Evolutionary conservation across 2,797 vertebrate species (phyloP).

Genomic region (Coracias cyanogaster): DNA sequence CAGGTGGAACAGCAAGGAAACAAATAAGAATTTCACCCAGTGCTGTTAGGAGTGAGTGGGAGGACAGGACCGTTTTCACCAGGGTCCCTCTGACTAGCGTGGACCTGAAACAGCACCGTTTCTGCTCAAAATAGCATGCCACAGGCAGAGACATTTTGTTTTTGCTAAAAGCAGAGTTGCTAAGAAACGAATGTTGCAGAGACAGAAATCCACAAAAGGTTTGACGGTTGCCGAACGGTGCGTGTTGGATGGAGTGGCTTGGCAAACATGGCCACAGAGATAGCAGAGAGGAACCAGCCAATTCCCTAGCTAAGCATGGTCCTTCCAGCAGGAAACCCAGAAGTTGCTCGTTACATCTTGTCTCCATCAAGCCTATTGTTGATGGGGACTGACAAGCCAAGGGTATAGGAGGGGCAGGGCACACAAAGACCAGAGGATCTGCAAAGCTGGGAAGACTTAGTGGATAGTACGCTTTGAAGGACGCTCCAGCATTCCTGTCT

Average conservation of each 20-base stretch:
- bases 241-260: not conserved
- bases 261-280: not conserved
- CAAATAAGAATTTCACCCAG: not conserved
- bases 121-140: constrained; percentile 62
- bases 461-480: not conserved
- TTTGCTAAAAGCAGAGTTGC: constrained; percentile 74
- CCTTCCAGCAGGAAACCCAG: not conserved
- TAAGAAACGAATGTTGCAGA: constrained; percentile 69
- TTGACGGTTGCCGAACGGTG: constrained; percentile 15
- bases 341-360: not conserved
- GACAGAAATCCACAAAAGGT: constrained; percentile 65
- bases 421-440: not conserved
- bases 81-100: not conserved
- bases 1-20: not conserved
- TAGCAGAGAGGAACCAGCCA: not conserved
- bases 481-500: not conserved
- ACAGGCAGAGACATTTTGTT: constrained; percentile 72
- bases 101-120: constrained; percentile 44
- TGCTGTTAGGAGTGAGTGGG: not conserved
- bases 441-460: not conserved
- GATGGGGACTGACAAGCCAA: not conserved
- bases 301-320: not conserved
- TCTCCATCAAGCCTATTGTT: not conserved
- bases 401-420: not conserved
- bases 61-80: constrained; percentile 1